Percentiles rank a stretch among this genome's conserved stretches.
Evolutionary conservation across 1,140 invertebrate genomes (phyloP).

Genomic region (Acromyrmex echinatior): DNA sequence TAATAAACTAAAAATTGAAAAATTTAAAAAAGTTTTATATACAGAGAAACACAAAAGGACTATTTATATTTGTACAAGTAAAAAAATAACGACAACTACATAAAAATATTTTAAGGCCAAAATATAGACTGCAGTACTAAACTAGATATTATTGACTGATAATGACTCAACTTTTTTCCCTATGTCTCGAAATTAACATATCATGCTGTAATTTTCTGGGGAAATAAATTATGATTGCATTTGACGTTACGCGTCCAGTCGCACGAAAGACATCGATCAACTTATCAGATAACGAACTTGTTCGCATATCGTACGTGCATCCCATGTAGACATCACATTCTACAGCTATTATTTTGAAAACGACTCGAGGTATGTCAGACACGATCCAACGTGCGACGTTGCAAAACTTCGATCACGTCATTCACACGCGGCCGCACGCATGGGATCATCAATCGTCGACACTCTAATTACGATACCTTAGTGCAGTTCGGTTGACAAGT

Average conservation of each 20-base stretch:
- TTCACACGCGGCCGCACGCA: not conserved
- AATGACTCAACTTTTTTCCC: not conserved
- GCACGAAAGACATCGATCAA: constrained; percentile 44
- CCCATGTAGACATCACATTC: constrained; percentile 21
- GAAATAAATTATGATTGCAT: constrained; percentile 43
- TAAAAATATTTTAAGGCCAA: constrained; percentile 6
- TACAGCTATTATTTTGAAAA: constrained; percentile 40
- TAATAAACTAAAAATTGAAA: not conserved
- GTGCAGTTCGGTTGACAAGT: constrained; percentile 36
- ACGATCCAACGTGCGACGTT: not conserved
- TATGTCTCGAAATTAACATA: constrained; percentile 21
- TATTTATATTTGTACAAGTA: not conserved
- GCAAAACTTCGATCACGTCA: constrained; percentile 34
- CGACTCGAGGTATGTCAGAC: not conserved
- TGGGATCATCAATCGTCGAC: constrained; percentile 34
- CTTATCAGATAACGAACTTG: constrained; percentile 17
- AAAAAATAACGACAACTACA: not conserved
- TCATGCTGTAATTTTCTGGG: constrained; percentile 24
- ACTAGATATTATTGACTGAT: not conserved
- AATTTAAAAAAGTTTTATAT: not conserved
- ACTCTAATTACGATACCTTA: constrained; percentile 48
- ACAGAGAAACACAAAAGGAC: not conserved
- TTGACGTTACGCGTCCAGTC: not conserved
- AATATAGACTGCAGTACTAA: no score
- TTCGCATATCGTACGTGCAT: constrained; percentile 10